Base-by-base conservation (phyloP, 2,797 vertebrate genomes). In the Danio jaintianensis region DNA sequence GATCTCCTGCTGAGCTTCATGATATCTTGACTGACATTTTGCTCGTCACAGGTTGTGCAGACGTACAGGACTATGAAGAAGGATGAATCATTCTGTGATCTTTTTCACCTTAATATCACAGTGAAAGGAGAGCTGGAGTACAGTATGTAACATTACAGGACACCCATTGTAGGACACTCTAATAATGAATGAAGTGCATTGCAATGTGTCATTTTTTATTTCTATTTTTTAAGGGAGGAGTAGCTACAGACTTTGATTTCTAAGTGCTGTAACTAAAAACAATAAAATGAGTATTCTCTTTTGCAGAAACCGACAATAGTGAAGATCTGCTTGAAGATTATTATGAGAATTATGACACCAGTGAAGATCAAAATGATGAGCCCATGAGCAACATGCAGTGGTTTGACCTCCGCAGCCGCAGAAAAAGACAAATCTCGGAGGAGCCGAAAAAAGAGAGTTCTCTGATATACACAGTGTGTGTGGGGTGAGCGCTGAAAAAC, bases 361-460 rank as follows among this genome's bases (percentile, higher is more conserved):
- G 11, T 6, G 47, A 64, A 0, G 64, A 20, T 29, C 22, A 3
- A 15, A 69, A 20, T 38, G 29, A 85, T 13, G 84, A 90, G 40
- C 81, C 69, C 0, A 47, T 83, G 10, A 77, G 87, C 83, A 53
- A 50, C 67, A 79, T 90, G 7, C 90, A 90, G 22, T 92, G 90
- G 92, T 90, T 92, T 81, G 92, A 93, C 66, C 88, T 92, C 36
- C 90, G 5, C 50, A 90, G 43, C 7, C 91, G 93, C 75, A 91
- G 88, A 36, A 92, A 85, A 86, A 89, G 93, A 67, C 85, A 91
- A 40, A 77, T 76, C 18, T 53, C 15, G 0, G 12, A 48, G 47
- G n/a, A 52, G 13, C 68, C 63, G 5, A 58, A 61, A 20, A 91
- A 86, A 74, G 78, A 85, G 83, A 81, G 68, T 80, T 66, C 59